Evolutionary conservation across 2,888 invertebrate species (phyloP), one percentile per base, ranked within the genome.

Genomic region (Tryphoninae sp.): DNA sequence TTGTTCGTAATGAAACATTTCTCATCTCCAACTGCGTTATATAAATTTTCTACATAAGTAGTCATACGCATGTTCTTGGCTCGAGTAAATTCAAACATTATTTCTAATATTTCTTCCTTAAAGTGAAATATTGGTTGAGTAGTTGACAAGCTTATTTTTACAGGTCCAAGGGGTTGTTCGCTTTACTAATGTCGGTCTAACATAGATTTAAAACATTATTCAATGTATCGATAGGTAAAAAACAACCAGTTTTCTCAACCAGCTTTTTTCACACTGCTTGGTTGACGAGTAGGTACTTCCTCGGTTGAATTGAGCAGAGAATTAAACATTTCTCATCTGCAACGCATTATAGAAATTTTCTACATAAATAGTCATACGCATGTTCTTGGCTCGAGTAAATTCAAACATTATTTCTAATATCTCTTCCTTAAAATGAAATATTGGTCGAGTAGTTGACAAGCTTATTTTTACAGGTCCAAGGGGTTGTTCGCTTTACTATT

Each of bases 241-340:
- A 62, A 19, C 62, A 77, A 77, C 61, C 76, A 61, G 68, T 76
- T 76, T 13, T 61, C 51, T 45, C 61, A 51, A 53, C 51, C 68
- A 58, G 71, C 33, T 67, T 49, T 59, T 58, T 61, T 7, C 7
- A 33, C 33, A n/a, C 13, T 9, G 16, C 22, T 19, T 11, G 9
- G 4, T 55, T 16, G 49, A 19, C 55, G 22, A 55, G 55, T 55
- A 45, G 45, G 45, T 45, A 45, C 45, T 6, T 55, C 22, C 16
- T 19, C 22, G 53, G n/a, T 51, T n/a, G 49, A 19, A 69, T 74
- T 2, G 55, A 55, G 53, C 55, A 19, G 19, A 19, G 59, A 53
- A 8, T 51, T n/a, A 53, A 76, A 68, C 45, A 65, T 71, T 49
- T 58, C 7, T 51, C 33, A 59, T 78, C 16, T 71, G 33, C 51